Evolutionary conservation across 2,888 invertebrate genomes (phyloP).

Genomic region (Drosophila yooni): DNA sequence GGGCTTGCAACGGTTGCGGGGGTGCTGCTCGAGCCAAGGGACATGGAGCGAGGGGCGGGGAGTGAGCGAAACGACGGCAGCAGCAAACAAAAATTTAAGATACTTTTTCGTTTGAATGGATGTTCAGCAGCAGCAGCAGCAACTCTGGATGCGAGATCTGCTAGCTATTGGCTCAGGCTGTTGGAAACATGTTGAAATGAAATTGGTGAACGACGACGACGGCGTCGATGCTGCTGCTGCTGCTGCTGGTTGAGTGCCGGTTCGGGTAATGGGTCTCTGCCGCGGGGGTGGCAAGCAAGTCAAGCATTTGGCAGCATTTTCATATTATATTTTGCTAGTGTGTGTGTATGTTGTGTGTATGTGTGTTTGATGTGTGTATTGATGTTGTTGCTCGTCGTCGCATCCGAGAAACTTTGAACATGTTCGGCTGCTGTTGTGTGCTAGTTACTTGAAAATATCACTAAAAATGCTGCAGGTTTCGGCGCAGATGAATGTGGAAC

Average conservation of each 20-base stretch:
- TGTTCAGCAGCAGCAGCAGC: slow-evolving; percentile 34
- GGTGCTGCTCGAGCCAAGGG: slow-evolving; percentile 24
- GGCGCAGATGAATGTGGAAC: slow-evolving; percentile 66
- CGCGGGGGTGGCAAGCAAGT: slow-evolving; percentile 64
- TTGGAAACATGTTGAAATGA: slow-evolving; percentile 79
- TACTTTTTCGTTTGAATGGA: slow-evolving; percentile 72
- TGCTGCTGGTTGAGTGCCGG: slow-evolving; percentile 52
- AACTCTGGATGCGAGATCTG: slow-evolving; percentile 67
- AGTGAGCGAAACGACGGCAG: slow-evolving; percentile 23
- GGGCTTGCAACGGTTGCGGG: slow-evolving; percentile 42
- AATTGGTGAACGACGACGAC: slow-evolving; percentile 71
- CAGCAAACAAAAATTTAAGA: slow-evolving; percentile 76
- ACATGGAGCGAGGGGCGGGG: not conserved
- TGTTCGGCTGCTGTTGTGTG: slow-evolving; percentile 70
- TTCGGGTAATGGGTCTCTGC: slow-evolving; percentile 65
- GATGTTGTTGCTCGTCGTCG: slow-evolving; percentile 52
- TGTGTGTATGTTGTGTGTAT: slow-evolving; percentile 35
- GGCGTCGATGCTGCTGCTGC: slow-evolving; percentile 46
- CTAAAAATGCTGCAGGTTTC: slow-evolving; percentile 67
- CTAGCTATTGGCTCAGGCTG: slow-evolving; percentile 57
- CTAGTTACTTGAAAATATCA: slow-evolving; percentile 77
- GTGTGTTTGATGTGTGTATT: slow-evolving; percentile 30
- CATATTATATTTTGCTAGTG: slow-evolving; percentile 61
- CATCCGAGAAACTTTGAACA: slow-evolving; percentile 77
- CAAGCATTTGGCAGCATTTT: slow-evolving; percentile 76